Evolutionary conservation across 2,888 invertebrate species (phyloP).

Genomic region (Merodon equestris): DNA sequence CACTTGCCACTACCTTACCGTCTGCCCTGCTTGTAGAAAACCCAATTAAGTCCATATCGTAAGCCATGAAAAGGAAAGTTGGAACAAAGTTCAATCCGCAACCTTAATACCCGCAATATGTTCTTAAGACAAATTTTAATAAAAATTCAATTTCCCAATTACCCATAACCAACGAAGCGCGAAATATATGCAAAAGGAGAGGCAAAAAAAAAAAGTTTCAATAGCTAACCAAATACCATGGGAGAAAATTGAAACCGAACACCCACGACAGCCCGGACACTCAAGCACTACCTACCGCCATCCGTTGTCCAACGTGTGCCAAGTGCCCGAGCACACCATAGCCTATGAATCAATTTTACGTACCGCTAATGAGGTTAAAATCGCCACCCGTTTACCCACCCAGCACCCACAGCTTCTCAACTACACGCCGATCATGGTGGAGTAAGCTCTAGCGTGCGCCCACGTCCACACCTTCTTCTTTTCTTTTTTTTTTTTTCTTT

Average conservation of each 20-base stretch:
- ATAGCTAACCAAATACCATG: conserved; percentile 37
- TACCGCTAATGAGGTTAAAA: conserved; percentile 66
- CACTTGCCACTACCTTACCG: too few relatives aligned
- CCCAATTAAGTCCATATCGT: too few relatives aligned
- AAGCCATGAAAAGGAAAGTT: too few relatives aligned
- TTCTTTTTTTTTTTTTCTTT: too few relatives aligned
- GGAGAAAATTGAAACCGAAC: conserved; percentile 38
- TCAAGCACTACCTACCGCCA: conserved; percentile 13
- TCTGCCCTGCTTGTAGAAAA: too few relatives aligned
- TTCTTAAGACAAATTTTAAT: conserved; percentile 35
- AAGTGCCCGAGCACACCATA: conserved; percentile 15
- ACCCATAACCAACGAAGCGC: conserved; percentile 37
- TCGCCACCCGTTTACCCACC: conserved; percentile 59
- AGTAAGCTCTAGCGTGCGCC: conserved; percentile 57
- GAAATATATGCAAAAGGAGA: conserved; percentile 40
- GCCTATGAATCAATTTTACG: conserved; percentile 59
- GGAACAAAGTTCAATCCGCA: not conserved
- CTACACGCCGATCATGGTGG: conserved; percentile 23
- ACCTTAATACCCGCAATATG: conserved; percentile 11
- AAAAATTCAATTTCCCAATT: conserved; percentile 62
- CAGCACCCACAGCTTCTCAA: conserved; percentile 13
- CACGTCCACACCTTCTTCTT: conserved; percentile 62
- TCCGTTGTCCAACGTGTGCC: not conserved
- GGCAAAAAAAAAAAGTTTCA: not conserved
- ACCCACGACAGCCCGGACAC: conserved; percentile 10